A percentile compares a stretch with the other conserved stretches of the same genome.
These are phyloP conservation scores for Prinia subflava DNA, from an alignment of 2,113 vertebrate species.

Conservation along the genomic window DNA sequence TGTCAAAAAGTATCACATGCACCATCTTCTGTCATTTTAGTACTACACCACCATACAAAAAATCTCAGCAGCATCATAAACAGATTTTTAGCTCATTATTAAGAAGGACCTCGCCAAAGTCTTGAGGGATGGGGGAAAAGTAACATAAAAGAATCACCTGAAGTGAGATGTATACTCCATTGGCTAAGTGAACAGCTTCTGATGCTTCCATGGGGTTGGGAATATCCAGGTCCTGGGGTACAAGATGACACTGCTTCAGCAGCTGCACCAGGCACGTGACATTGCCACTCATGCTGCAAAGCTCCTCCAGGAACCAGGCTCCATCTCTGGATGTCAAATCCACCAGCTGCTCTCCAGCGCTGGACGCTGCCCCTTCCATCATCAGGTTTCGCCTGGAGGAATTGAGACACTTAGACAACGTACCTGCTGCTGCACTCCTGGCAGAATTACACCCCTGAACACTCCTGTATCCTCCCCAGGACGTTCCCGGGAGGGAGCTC, in stretches of 20 bases:
- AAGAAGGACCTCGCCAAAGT: neutral
- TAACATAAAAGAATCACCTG: conserved; percentile 76
- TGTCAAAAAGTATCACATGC: neutral
- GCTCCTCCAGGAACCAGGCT: conserved; percentile 96
- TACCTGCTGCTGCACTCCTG: neutral
- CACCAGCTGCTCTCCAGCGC: conserved; percentile 92
- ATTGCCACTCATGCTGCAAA: conserved; percentile 96
- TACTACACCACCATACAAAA: neutral
- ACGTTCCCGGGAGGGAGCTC: neutral
- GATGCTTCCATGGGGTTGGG: conserved; percentile 85
- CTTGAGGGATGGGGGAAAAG: neutral
- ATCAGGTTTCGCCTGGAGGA: conserved; percentile 86
- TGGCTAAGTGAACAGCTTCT: conserved; percentile 89
- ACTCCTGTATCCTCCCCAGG: accelerated
- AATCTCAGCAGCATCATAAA: neutral
- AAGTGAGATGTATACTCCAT: conserved; percentile 92
- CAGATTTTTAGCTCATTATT: neutral
- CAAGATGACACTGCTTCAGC: conserved; percentile 88
- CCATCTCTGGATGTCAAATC: conserved; percentile 94
- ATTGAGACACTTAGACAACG: neutral
- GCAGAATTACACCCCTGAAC: neutral
- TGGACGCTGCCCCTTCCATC: conserved; percentile 94
- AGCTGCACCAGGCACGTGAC: conserved; percentile 88
- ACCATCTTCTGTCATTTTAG: neutral
- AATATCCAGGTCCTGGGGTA: conserved; percentile 90